phyloP scores from a whole-genome alignment of 1,140 invertebrate genomes.

The Tetramorium alpestre region DNA sequence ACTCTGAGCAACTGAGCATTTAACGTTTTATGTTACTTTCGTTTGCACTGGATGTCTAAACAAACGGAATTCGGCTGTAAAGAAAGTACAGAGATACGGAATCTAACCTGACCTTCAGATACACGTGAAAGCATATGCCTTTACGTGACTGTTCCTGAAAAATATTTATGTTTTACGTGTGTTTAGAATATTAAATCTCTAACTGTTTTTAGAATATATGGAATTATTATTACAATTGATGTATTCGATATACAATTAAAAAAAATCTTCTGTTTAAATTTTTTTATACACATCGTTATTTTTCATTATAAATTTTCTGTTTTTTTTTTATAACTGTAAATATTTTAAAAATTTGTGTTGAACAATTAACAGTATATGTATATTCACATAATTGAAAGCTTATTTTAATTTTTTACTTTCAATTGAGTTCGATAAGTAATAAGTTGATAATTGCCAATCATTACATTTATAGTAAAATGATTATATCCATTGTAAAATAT shows the following conservation, averaged over 20 bases:
- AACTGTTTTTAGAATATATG: not conserved
- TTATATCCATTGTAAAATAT: not conserved
- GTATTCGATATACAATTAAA: not conserved
- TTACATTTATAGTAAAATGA: too few species aligned
- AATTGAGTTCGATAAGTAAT: too few species aligned
- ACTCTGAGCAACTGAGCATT: constrained; percentile 13
- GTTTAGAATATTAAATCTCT: constrained; percentile 8
- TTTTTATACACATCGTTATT: not conserved
- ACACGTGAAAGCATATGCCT: not conserved
- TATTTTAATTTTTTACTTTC: not conserved
- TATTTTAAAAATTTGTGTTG: not conserved
- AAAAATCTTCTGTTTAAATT: not conserved
- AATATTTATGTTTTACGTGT: not conserved
- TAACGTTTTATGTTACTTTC: constrained; percentile 22
- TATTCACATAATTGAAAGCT: not conserved
- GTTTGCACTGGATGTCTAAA: constrained; percentile 11
- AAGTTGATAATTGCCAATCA: too few species aligned
- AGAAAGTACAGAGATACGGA: constrained; percentile 2
- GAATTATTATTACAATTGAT: not conserved
- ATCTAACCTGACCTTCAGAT: not conserved
- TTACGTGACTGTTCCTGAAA: not conserved
- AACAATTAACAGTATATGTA: not conserved
- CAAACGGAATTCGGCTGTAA: not conserved
- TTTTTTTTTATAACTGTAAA: not conserved
- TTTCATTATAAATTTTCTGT: not conserved